A percentile compares a stretch with the other conserved stretches of the same genome.
Conservation (phyloP, 2,797 vertebrate species). For the Fratercula arctica region DNA sequence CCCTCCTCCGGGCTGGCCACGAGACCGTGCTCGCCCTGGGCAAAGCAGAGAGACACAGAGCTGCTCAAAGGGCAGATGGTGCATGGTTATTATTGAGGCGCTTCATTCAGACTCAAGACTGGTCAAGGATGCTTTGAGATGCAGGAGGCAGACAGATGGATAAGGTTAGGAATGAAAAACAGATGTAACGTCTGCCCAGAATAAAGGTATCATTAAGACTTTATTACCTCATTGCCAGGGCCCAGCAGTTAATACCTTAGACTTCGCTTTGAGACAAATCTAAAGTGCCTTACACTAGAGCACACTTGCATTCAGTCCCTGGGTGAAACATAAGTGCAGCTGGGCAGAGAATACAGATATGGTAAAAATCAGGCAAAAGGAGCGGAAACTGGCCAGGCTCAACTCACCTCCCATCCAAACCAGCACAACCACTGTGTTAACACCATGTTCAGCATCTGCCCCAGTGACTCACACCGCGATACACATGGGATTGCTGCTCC, state of each 20-base stretch:
- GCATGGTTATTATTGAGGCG: background rate
- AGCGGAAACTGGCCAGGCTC: background rate
- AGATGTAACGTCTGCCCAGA: background rate
- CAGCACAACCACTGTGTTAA: background rate
- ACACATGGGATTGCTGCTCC: background rate
- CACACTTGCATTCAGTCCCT: rapidly evolving
- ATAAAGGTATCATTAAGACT: rapidly evolving
- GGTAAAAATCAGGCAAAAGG: background rate
- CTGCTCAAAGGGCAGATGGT: background rate
- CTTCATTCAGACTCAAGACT: background rate
- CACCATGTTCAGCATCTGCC: background rate
- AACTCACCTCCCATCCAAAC: background rate
- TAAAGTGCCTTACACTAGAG: background rate
- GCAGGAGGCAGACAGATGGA: background rate
- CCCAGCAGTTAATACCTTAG: background rate
- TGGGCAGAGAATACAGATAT: background rate
- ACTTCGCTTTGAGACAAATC: background rate
- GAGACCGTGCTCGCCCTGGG: background rate
- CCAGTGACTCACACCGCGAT: rapidly evolving
- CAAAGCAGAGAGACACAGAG: background rate
- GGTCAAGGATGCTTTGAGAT: background rate
- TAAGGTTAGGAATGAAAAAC: background rate
- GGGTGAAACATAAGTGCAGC: rapidly evolving
- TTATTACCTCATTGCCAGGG: background rate
- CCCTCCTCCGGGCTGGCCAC: background rate